Percentiles rank a stretch among this genome's conserved stretches.
These are phyloP conservation scores for Helostoma temminkii DNA, from an alignment of 2,797 vertebrate species.

Conservation along the genomic window DNA sequence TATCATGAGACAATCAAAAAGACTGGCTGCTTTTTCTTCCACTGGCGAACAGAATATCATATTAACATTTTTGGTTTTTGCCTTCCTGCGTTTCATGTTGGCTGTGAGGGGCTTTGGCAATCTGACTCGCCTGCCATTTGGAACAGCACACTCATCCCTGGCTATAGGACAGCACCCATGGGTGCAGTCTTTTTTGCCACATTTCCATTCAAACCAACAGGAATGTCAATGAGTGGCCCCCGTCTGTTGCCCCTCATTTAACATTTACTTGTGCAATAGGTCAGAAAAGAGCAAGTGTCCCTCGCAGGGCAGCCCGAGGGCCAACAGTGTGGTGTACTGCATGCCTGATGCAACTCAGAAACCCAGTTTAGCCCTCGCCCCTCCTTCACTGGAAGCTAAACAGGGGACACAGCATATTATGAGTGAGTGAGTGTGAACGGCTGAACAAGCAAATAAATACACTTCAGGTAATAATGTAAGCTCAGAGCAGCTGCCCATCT, in stretches of 20 bases:
- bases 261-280: slow-evolving; percentile 84
- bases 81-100: slow-evolving; percentile 70
- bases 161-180: slow-evolving; percentile 84
- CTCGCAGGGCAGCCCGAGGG: slow-evolving; percentile 75
- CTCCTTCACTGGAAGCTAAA: slow-evolving; percentile 20
- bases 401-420: slow-evolving; percentile 9
- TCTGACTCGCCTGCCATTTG: slow-evolving; percentile 79
- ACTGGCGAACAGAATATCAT: slow-evolving; percentile 62
- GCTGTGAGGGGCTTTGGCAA: slow-evolving; percentile 66
- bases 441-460: slow-evolving; percentile 36
- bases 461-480: slow-evolving; percentile 45
- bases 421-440: slow-evolving; percentile 37
- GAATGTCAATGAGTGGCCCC: slow-evolving; percentile 82
- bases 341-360: slow-evolving; percentile 70
- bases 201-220: slow-evolving; percentile 74
- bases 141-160: slow-evolving; percentile 62
- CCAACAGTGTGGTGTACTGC: slow-evolving; percentile 59
- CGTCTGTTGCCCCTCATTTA: slow-evolving; percentile 74
- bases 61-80: slow-evolving; percentile 59
- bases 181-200: slow-evolving; percentile 67
- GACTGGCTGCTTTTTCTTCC: slow-evolving; percentile 55
- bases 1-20: slow-evolving; percentile 46
- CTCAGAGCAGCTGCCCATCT: slow-evolving; percentile 48
- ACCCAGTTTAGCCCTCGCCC: slow-evolving; percentile 3
- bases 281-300: slow-evolving; percentile 85